Conservation (phyloP, 2,113 vertebrate species). For the Taxidea taxus region DNA sequence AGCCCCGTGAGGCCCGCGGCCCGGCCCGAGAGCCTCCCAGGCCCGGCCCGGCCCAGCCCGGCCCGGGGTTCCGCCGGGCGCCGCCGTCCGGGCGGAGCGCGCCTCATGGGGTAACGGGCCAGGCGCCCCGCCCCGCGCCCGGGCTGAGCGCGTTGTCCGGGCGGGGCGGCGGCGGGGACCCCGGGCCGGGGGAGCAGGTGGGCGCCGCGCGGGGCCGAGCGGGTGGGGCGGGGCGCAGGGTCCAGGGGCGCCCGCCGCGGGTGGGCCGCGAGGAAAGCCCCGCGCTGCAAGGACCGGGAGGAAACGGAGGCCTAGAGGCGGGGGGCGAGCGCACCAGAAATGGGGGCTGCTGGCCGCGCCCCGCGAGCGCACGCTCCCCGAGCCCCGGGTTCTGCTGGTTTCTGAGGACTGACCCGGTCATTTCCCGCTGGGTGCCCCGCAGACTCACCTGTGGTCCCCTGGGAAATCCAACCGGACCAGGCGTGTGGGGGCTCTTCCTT, state of each 20-base stretch:
- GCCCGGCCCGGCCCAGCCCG: constrained; percentile 39
- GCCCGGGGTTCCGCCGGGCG: neutral
- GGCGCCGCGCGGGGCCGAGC: neutral
- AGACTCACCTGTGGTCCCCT: neutral
- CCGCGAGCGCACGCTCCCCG: neutral
- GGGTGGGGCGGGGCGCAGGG: neutral
- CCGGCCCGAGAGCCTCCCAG: constrained; percentile 47
- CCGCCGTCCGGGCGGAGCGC: neutral
- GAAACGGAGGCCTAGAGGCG: constrained; percentile 25
- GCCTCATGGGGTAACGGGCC: neutral
- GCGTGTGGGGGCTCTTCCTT: neutral
- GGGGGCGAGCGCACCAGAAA: neutral
- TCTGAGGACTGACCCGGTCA: neutral
- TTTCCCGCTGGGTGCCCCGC: neutral
- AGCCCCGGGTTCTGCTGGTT: neutral
- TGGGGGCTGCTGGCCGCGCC: neutral
- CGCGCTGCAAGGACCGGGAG: neutral
- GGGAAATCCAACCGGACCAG: neutral
- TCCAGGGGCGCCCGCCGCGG: neutral
- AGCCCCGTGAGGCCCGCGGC: constrained; percentile 71
- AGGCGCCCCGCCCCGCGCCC: neutral
- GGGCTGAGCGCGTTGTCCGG: neutral
- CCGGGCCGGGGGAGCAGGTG: constrained; percentile 9
- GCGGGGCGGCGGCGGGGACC: neutral
- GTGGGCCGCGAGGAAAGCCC: neutral